phyloP scores from a whole-genome alignment of 2,113 vertebrate species.

The Sterna hirundo region DNA sequence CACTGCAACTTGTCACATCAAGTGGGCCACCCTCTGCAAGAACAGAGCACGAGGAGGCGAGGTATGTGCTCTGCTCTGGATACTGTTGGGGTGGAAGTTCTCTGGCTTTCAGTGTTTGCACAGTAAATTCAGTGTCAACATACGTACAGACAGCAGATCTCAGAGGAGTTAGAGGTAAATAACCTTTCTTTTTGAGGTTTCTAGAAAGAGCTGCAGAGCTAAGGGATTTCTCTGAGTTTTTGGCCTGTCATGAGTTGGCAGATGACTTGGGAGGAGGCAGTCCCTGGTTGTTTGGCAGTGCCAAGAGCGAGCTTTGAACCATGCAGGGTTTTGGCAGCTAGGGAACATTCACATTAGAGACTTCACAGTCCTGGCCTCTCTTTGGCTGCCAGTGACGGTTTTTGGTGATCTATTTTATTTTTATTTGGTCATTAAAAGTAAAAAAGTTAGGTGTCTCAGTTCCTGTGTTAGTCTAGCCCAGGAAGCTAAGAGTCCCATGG shows the following conservation, averaged over 20 bases:
- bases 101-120: slow-evolving; percentile 5
- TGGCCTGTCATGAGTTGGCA: background rate
- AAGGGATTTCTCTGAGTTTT: slow-evolving; percentile 22
- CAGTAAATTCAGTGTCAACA: background rate
- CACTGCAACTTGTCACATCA: background rate
- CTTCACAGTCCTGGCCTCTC: background rate
- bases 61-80: background rate
- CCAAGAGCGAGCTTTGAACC: background rate
- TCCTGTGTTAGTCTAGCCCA: background rate
- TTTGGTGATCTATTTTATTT: background rate
- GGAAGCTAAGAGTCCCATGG: background rate
- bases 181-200: background rate
- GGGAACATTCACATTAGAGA: background rate
- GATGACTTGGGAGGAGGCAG: background rate
- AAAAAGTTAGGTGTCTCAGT: background rate
- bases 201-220: background rate
- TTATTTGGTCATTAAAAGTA: background rate
- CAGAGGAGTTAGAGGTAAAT: background rate
- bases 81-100: background rate
- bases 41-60: background rate
- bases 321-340: background rate
- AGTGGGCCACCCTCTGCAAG: background rate
- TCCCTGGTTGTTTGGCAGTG: background rate
- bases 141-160: background rate
- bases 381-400: background rate